phyloP scores from a whole-genome alignment of 2,888 invertebrate genomes.

The Tetramorium bicarinatum region DNA sequence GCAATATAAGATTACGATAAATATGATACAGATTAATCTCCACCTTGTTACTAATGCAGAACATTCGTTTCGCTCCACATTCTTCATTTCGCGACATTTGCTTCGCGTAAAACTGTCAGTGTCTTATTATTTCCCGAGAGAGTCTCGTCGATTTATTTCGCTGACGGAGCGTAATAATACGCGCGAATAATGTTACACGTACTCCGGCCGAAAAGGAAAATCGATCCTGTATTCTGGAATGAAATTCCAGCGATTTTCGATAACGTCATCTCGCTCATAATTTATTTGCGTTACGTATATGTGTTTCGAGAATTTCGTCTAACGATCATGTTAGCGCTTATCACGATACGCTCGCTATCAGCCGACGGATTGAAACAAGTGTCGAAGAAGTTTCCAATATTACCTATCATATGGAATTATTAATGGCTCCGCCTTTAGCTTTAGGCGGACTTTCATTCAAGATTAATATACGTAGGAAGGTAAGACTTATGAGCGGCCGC shows the following conservation, averaged over 20 bases:
- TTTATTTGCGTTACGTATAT: background rate
- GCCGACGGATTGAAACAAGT: background rate
- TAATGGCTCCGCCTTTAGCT: background rate
- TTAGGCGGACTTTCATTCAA: background rate
- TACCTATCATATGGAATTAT: background rate
- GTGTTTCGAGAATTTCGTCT: background rate
- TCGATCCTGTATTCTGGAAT: background rate
- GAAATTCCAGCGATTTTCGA: background rate
- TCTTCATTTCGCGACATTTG: background rate
- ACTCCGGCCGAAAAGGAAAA: background rate
- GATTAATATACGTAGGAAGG: background rate
- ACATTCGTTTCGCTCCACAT: background rate
- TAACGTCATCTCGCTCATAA: background rate
- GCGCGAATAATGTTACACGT: background rate
- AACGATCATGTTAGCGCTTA: background rate
- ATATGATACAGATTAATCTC: background rate
- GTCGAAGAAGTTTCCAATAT: background rate
- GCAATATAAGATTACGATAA: background rate
- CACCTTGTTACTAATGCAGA: background rate
- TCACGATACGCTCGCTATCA: slow-evolving; percentile 24
- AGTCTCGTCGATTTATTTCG: slow-evolving; percentile 34
- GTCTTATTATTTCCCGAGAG: slow-evolving; percentile 12
- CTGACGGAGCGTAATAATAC: background rate
- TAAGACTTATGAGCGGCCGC: background rate
- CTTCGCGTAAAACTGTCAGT: background rate